phyloP scores from a whole-genome alignment of 1,140 invertebrate species.

The Frieseomelitta varia region DNA sequence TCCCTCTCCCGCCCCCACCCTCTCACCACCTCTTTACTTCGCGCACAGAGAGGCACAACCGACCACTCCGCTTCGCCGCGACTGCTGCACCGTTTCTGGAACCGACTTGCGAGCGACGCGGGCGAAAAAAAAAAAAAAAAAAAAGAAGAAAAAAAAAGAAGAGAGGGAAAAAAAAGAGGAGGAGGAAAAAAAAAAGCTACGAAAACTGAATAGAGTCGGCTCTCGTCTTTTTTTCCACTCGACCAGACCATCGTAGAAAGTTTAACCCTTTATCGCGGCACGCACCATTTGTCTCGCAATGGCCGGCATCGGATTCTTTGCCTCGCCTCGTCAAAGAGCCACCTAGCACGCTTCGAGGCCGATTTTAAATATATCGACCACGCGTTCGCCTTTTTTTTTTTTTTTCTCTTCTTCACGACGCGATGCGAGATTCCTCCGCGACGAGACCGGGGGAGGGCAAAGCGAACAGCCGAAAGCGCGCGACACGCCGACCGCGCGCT shows the following conservation, averaged over 20 bases:
- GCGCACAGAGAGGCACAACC: slow-evolving; percentile 61
- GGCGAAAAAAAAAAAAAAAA: slow-evolving; percentile 10
- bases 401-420: neutral
- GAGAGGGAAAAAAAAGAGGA: too few relatives aligned
- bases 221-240: slow-evolving; percentile 10
- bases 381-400: neutral
- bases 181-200: slow-evolving; percentile 17
- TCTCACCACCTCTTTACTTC: slow-evolving; percentile 5
- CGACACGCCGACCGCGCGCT: slow-evolving; percentile 6
- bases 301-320: slow-evolving; percentile 43
- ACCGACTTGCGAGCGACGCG: slow-evolving; percentile 25
- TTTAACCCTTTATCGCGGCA: slow-evolving; percentile 46
- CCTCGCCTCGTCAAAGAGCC: slow-evolving; percentile 38
- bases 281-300: slow-evolving; percentile 33
- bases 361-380: slow-evolving; percentile 43
- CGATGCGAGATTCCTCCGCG: neutral
- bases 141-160: neutral
- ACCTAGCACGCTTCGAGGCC: slow-evolving; percentile 28
- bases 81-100: slow-evolving; percentile 37
- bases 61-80: slow-evolving; percentile 34
- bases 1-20: neutral
- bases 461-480: neutral
- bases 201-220: slow-evolving; percentile 11
- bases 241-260: slow-evolving; percentile 28
- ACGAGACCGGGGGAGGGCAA: neutral